These are phyloP conservation scores for Melieria picta DNA, from an alignment of 2,888 invertebrate species.

Conservation along the genomic window DNA sequence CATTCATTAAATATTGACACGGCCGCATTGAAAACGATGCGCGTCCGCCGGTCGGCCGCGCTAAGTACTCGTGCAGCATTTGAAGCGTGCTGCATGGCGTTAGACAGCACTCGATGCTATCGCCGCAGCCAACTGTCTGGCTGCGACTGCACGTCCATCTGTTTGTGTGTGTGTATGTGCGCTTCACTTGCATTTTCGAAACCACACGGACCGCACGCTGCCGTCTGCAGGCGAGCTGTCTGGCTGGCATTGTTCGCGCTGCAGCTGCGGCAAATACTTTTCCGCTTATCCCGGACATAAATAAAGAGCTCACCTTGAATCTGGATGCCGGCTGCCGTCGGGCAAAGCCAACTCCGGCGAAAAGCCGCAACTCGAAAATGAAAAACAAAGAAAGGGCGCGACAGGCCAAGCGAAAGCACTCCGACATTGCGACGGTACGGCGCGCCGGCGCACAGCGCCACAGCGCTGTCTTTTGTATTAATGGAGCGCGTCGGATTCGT, in stretches of 20 bases:
- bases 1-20: constrained; percentile 32
- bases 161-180: constrained; percentile 43
- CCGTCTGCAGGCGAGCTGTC: constrained; percentile 22
- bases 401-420: neutral
- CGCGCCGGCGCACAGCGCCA: too few species aligned
- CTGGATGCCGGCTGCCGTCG: constrained; percentile 40
- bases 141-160: constrained; percentile 23
- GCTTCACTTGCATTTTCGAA: constrained; percentile 41
- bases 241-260: constrained; percentile 14
- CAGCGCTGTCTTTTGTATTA: too few species aligned
- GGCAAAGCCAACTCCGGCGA: neutral
- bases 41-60: neutral
- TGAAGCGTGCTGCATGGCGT: constrained; percentile 34
- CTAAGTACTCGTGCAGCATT: neutral
- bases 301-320: constrained; percentile 53
- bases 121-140: constrained; percentile 21
- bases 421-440: too few species aligned
- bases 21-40: constrained; percentile 21
- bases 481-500: too few species aligned
- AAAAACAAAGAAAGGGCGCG: neutral
- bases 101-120: constrained; percentile 32
- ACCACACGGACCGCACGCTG: constrained; percentile 43
- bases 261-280: constrained; percentile 49
- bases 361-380: neutral
- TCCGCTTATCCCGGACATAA: constrained; percentile 52